Base-by-base conservation (phyloP, 2,113 vertebrate species). In the Planiliza haematocheilus region DNA sequence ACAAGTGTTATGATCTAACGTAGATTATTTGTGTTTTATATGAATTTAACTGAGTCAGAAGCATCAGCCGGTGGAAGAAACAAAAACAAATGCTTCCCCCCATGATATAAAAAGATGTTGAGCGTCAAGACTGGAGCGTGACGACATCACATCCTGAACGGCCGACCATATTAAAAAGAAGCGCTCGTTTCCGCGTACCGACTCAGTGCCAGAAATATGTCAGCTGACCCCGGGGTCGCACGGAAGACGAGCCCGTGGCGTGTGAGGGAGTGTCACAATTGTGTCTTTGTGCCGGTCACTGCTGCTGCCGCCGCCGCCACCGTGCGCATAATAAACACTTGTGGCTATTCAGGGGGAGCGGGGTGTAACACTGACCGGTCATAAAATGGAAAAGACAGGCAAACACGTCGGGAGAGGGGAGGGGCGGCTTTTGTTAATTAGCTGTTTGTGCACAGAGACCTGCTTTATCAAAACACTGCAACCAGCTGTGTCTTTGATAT, bases 401-500 rank as follows among this genome's bases (percentile, higher is more conserved):
- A 88, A 89, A 93, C 82, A 85, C 83, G 62, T 84, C 55, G 63
- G 89, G 89, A 78, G 82, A 84, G 85, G 88, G 89, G 85, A 84
- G 73, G 90, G 87, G 82, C 49, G 82, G 87, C 92, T 93, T 92
- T 95, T 94, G 94, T 94, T 95, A 96, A 96, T 96, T 94, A 95
- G 95, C 94, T 95, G 94, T 95, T 96, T 95, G 95, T 90, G 93
- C 93, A 94, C 89, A 87, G 87, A 90, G 91, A 86, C 90, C 87
- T 89, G 90, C 93, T 93, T 94, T 95, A 96, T 94, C 91, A 95
- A 96, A 96, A 95, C 94, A 95, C 86, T 88, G 86, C 93, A 92
- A 95, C 96, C 95, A 94, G 93, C 96, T 94, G 95, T 94, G 95
- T 93, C 94, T 96, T 97, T 98, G 93, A 96, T 94, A 96, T 90